These are phyloP conservation scores for Limonius californicus DNA, from an alignment of 1,140 invertebrate genomes.

Conservation along the genomic window DNA sequence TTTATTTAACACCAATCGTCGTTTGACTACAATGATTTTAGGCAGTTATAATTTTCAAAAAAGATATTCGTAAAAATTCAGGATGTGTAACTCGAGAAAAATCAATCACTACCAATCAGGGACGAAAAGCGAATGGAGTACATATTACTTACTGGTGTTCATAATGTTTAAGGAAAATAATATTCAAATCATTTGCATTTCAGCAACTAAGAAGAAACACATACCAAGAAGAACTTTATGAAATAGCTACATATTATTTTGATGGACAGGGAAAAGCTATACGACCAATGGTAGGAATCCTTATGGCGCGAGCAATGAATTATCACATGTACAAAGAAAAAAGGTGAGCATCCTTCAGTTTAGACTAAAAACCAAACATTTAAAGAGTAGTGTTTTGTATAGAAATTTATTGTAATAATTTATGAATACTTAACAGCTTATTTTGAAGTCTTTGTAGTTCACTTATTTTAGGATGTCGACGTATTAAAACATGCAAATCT, in stretches of 20 bases:
- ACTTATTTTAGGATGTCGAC: neutral
- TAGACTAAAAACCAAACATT: too few species aligned
- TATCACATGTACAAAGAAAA: conserved; percentile 81
- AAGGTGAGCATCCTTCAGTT: conserved; percentile 64
- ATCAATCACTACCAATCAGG: too few species aligned
- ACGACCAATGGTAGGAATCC: conserved; percentile 85
- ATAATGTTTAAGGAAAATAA: too few species aligned
- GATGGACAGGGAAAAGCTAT: conserved; percentile 94
- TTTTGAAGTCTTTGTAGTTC: neutral
- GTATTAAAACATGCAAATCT: too few species aligned
- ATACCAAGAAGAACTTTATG: conserved; percentile 73
- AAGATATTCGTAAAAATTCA: too few species aligned
- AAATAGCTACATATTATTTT: conserved; percentile 93
- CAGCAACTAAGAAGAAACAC: conserved; percentile 76
- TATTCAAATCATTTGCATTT: too few species aligned
- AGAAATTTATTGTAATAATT: neutral
- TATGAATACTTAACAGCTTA: neutral
- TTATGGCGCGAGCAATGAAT: conserved; percentile 90
- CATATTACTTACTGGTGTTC: too few species aligned
- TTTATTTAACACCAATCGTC: too few species aligned
- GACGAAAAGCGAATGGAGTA: too few species aligned
- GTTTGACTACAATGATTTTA: too few species aligned
- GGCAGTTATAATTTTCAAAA: too few species aligned
- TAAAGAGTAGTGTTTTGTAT: neutral
- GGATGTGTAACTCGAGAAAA: too few species aligned